Evolutionary conservation across 1,140 invertebrate genomes (phyloP), one percentile per base, ranked within the genome.

Genomic region (Calephelis virginiensis): DNA sequence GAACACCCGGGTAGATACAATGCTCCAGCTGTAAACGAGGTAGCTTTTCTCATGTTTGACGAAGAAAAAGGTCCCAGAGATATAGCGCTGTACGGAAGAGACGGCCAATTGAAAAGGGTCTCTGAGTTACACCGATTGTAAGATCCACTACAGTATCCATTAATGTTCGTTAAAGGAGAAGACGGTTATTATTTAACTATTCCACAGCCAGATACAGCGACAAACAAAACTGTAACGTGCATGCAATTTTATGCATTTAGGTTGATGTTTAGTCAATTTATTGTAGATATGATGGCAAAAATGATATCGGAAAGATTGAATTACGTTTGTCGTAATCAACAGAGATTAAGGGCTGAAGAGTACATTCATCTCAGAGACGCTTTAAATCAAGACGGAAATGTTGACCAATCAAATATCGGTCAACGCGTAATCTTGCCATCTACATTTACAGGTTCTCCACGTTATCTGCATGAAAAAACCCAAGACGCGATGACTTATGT

Each of bases 61-160:
- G 69, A 80, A 68, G 73, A 80, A 10, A 75, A 76, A 71, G 73
- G 78, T n/a, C 70, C 68, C 56, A 68, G 74, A 37, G 73, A 84
- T 75, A 83, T 84, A 56, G 72, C 82, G 0, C 38, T 82, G 10
- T 72, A 76, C 43, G 62, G 67, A 61, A 76, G 75, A 75, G 72
- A 81, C 50, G 69, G 71, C 1, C 63, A 73, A 12, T 64, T 76
- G 1, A 68, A 78, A 72, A 53, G 71, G 64, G 71, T 76, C 5
- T 75, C 73, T 47, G 81, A 85, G 62, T 60, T 77, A 69, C 77
- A 87, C 61, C 63, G 78, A 13, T 74, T 79, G 0, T 84, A 82
- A 73, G 83, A 89, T 75, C 63, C 80, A 63, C 71, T 90, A 68
- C 79, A 83, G 66, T 88, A 91, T 77, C 81, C 84, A 0, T 12